Percentiles rank a stretch among this genome's conserved stretches.
Conservation (phyloP, 2,797 vertebrate genomes). For the Leptatherina wallacei region DNA sequence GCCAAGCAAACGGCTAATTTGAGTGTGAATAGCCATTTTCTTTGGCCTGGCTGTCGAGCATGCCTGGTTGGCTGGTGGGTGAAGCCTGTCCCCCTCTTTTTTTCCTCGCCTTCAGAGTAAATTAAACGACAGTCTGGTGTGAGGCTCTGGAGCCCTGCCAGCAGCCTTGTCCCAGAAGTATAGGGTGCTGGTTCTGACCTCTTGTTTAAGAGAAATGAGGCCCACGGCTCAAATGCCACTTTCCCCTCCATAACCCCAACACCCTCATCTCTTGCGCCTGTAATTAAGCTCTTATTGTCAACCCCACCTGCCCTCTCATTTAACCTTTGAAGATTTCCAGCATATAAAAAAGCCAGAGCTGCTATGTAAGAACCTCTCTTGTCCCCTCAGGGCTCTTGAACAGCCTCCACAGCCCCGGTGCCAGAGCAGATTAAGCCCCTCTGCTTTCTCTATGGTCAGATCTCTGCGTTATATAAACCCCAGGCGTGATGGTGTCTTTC, state of each 20-base stretch:
- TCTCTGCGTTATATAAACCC: constrained; percentile 49
- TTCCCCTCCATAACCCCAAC: constrained; percentile 28
- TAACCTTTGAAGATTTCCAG: constrained; percentile 33
- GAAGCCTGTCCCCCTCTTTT: constrained; percentile 48
- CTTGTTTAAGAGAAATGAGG: constrained; percentile 58
- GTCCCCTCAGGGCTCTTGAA: constrained; percentile 45
- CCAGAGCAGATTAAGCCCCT: constrained; percentile 58
- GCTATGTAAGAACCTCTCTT: constrained; percentile 35
- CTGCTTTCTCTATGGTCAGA: constrained; percentile 40
- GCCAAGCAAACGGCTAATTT: constrained; percentile 70
- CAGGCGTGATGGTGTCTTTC: constrained; percentile 39
- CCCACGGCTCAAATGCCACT: constrained; percentile 41
- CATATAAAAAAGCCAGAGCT: constrained; percentile 18
- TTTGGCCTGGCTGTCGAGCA: constrained; percentile 51
- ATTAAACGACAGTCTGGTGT: constrained; percentile 54
- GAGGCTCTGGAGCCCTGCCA: constrained; percentile 60
- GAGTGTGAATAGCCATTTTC: constrained; percentile 73
- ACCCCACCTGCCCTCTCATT: constrained; percentile 39
- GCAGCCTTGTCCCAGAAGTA: constrained; percentile 42
- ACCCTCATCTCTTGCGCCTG: constrained; percentile 15
- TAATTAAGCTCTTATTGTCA: constrained; percentile 45
- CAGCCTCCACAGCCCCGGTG: constrained; percentile 42
- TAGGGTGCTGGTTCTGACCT: constrained; percentile 51
- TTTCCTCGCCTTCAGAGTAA: constrained; percentile 38
- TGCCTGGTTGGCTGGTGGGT: constrained; percentile 45